phyloP scores from a whole-genome alignment of 2,113 vertebrate genomes.

The Uria lomvia region DNA sequence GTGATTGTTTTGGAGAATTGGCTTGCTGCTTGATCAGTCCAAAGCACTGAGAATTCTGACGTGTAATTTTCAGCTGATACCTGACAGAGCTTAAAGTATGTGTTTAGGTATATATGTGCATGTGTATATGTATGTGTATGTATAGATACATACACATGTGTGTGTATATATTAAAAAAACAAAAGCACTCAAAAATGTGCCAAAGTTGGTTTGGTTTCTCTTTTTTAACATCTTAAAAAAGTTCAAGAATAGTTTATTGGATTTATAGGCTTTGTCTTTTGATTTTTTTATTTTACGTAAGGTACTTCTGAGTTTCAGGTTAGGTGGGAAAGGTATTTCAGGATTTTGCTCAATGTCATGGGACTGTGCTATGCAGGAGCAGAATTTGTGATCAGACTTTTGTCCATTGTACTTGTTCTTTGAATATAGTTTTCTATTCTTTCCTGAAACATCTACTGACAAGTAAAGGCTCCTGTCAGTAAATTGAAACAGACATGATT shows the following conservation, averaged over 20 bases:
- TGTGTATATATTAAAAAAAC: background rate
- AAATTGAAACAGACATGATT: background rate
- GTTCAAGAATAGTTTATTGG: background rate
- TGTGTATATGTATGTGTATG: background rate
- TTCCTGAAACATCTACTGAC: background rate
- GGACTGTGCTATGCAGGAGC: background rate
- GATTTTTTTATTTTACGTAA: background rate
- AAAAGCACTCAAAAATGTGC: background rate
- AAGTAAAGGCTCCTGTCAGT: background rate
- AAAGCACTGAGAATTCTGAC: background rate
- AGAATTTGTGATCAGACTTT: background rate
- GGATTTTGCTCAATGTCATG: background rate
- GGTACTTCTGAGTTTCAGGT: background rate
- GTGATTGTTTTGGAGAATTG: background rate
- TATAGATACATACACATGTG: background rate
- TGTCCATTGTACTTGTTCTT: background rate
- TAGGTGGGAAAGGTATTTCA: background rate
- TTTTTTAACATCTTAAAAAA: background rate
- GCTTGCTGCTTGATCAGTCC: background rate
- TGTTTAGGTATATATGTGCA: background rate
- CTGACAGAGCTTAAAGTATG: background rate
- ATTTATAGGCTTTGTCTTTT: background rate
- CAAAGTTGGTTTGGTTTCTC: background rate
- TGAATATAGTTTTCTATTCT: background rate
- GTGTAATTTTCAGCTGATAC: background rate